phyloP scores from a whole-genome alignment of 2,113 vertebrate genomes.

The Zosterops japonicus region DNA sequence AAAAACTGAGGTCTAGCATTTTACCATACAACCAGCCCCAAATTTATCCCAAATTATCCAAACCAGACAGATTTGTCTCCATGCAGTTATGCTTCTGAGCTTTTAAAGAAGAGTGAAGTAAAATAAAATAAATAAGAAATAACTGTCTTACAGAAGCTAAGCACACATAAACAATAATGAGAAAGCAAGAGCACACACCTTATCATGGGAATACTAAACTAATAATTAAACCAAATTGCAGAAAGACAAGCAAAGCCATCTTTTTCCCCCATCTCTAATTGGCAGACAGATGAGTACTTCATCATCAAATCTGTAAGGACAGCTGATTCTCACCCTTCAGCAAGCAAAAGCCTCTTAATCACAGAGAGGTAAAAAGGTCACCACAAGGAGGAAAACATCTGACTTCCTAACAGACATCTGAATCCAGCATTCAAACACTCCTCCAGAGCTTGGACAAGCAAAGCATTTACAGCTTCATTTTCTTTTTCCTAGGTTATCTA shows the following conservation, averaged over 20 bases:
- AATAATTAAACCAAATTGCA: background rate
- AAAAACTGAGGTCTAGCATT: background rate
- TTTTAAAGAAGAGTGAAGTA: background rate
- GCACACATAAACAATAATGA: background rate
- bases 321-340: slow-evolving; percentile 24
- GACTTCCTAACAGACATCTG: background rate
- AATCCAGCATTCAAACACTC: background rate
- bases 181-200: background rate
- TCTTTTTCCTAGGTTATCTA: background rate
- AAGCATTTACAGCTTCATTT: background rate
- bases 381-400: background rate
- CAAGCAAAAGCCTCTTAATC: background rate
- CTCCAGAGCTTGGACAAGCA: background rate
- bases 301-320: background rate
- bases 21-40: background rate
- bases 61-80: background rate
- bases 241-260: background rate
- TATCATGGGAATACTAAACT: background rate
- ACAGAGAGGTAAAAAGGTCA: background rate
- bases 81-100: background rate
- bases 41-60: background rate
- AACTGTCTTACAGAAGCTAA: background rate
- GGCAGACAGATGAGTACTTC: background rate
- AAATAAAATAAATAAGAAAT: background rate
- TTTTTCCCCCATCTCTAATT: background rate